phyloP scores from a whole-genome alignment of 2,797 vertebrate genomes.

The Falco berigora region DNA sequence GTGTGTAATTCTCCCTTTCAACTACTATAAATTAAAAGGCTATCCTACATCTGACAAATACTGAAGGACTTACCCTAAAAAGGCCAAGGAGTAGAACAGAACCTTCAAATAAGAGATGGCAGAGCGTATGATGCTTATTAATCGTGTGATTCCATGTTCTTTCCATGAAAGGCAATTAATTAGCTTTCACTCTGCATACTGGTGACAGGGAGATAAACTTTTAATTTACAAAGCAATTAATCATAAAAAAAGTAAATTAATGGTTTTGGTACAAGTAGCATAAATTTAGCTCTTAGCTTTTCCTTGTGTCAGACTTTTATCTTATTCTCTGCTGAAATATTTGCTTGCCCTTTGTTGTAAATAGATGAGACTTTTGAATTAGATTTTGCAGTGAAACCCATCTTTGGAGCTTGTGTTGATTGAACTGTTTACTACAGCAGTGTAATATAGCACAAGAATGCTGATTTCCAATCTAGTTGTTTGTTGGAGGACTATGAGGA shows the following conservation, averaged over 20 bases:
- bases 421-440: constrained; percentile 41
- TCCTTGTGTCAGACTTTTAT: not conserved
- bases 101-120: not conserved
- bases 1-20: not conserved
- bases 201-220: not conserved
- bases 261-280: not conserved
- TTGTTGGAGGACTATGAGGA: constrained; percentile 90
- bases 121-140: not conserved
- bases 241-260: not conserved
- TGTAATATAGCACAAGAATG: constrained; percentile 61
- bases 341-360: not conserved
- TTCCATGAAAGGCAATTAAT: not conserved
- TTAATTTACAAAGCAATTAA: not conserved
- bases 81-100: not conserved
- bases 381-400: constrained; percentile 23
- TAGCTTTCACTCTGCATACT: not conserved
- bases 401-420: constrained; percentile 14
- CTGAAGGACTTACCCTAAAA: not conserved
- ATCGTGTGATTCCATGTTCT: not conserved
- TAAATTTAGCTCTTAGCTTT: not conserved
- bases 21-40: not conserved
- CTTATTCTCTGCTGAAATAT: not conserved
- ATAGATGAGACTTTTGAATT: constrained; percentile 1
- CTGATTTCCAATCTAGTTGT: constrained; percentile 75
- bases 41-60: not conserved